Evolutionary conservation across 2,113 vertebrate genomes (phyloP).

Genomic region (Ophiodon elongatus): DNA sequence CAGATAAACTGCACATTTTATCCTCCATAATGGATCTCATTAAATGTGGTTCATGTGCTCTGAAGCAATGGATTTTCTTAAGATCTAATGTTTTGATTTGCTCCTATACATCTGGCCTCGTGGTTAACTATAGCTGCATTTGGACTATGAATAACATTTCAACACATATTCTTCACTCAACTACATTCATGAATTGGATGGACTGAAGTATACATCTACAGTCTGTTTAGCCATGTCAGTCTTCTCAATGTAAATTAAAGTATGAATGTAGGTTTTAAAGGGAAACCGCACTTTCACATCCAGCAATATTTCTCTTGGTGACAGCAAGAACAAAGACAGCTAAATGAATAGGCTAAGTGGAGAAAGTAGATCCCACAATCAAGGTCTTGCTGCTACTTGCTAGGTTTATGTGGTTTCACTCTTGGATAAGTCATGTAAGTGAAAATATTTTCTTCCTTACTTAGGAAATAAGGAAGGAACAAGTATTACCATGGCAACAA

Average conservation of each 20-base stretch:
- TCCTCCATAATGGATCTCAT: conserved; percentile 12
- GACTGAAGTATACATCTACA: neutral
- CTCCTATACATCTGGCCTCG: neutral
- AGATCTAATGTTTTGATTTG: neutral
- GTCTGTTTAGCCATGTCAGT: neutral
- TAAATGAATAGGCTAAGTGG: neutral
- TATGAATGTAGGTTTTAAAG: neutral
- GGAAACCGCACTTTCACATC: neutral
- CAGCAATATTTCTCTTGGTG: neutral
- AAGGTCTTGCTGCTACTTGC: neutral
- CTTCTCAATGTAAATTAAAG: neutral
- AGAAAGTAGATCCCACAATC: neutral
- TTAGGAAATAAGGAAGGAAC: conserved; percentile 24
- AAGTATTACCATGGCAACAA: conserved; percentile 3
- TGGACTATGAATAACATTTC: neutral
- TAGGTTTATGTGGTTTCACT: conserved; percentile 17
- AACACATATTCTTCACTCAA: neutral
- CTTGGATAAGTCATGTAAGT: neutral
- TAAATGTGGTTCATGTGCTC: conserved; percentile 3
- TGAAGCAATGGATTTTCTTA: conserved; percentile 1
- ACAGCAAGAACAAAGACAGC: neutral
- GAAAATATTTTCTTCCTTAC: neutral
- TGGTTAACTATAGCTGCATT: neutral
- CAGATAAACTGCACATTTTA: conserved; percentile 22
- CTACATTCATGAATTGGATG: neutral